Conservation (phyloP, 2,113 vertebrate genomes). For the Spea multiplicata region DNA sequence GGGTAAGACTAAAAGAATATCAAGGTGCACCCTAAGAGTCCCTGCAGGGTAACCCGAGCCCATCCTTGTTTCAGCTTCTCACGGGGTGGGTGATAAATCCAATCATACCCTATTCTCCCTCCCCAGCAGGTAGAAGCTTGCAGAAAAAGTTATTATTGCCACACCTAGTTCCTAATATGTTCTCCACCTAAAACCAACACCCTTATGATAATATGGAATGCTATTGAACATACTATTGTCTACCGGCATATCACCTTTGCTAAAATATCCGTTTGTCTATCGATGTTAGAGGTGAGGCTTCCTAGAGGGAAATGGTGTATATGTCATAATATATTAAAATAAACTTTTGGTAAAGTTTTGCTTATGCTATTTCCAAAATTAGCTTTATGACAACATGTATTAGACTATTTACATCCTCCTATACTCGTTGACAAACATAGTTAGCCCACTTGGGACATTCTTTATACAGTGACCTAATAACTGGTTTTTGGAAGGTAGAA, state of each 20-base stretch:
- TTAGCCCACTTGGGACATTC: too few species aligned
- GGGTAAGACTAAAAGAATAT: not conserved
- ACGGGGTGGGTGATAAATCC: constrained; percentile 18
- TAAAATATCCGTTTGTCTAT: too few species aligned
- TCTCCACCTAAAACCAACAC: constrained; percentile 33
- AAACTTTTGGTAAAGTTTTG: too few species aligned
- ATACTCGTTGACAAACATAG: too few species aligned
- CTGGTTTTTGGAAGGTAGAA: too few species aligned
- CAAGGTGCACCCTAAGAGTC: not conserved
- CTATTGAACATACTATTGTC: not conserved
- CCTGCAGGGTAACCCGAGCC: constrained; percentile 31
- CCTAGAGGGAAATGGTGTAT: too few species aligned
- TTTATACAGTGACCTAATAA: too few species aligned
- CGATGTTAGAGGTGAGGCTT: too few species aligned
- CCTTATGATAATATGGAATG: not conserved
- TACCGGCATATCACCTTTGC: not conserved
- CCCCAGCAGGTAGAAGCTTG: constrained; percentile 33
- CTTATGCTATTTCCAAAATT: too few species aligned
- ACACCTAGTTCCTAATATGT: constrained; percentile 31
- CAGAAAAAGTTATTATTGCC: constrained; percentile 21
- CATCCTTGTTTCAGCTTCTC: constrained; percentile 20
- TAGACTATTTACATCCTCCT: too few species aligned
- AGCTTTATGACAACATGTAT: too few species aligned
- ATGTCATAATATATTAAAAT: too few species aligned
- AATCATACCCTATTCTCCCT: constrained; percentile 24